phyloP scores from a whole-genome alignment of 2,797 vertebrate genomes.

The Agapornis canus region DNA sequence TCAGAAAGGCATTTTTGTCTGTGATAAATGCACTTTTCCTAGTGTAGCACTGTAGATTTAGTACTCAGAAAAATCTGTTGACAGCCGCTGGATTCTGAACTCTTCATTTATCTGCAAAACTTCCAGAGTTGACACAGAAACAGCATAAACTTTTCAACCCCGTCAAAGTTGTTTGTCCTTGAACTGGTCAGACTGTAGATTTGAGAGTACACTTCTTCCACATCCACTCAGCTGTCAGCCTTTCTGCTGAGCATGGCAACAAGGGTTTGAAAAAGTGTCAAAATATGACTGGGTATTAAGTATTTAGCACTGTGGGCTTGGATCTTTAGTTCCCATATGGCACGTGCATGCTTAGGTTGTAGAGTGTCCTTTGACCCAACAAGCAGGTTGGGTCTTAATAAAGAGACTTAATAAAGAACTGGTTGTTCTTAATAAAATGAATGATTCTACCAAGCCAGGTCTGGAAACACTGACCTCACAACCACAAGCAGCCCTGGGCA shows the following conservation, averaged over 20 bases:
- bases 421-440: not conserved
- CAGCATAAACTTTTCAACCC: not conserved
- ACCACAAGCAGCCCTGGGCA: not conserved
- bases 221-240: not conserved
- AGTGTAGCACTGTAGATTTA: not conserved
- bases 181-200: not conserved
- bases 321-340: not conserved
- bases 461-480: not conserved
- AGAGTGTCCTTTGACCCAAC: not conserved
- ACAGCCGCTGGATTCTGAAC: not conserved
- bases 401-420: no score
- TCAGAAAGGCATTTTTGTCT: not conserved
- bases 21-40: slow-evolving; percentile 9
- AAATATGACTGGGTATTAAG: not conserved
- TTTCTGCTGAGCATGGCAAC: not conserved
- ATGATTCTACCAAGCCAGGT: not conserved
- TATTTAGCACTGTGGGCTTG: not conserved
- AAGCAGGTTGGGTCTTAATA: no score
- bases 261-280: not conserved
- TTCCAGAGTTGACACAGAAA: not conserved
- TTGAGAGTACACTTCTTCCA: not conserved
- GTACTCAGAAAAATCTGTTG: not conserved
- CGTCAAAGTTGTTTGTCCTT: not conserved
- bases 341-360: not conserved
- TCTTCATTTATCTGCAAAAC: not conserved